phyloP scores from a whole-genome alignment of 2,113 vertebrate genomes.

The Martes martes region DNA sequence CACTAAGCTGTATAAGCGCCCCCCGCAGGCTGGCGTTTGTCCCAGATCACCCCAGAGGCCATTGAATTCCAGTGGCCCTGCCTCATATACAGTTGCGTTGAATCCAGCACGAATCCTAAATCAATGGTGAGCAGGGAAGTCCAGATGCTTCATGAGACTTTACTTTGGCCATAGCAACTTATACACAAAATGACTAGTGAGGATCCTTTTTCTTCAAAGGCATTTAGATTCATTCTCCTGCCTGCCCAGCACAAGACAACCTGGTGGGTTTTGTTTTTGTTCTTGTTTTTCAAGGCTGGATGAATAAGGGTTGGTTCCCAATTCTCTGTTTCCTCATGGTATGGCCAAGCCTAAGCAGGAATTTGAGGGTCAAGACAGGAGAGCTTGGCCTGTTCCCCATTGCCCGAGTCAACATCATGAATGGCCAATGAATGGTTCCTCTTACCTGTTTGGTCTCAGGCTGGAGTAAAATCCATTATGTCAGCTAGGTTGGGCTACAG shows the following conservation, averaged over 20 bases:
- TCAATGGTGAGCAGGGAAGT: not conserved
- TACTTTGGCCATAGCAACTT: not conserved
- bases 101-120: not conserved
- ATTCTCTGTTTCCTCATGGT: not conserved
- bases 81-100: not conserved
- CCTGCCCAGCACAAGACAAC: not conserved
- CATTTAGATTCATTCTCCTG: not conserved
- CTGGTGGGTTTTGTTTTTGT: too few relatives aligned
- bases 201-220: not conserved
- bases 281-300: not conserved
- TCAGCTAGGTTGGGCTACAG: not conserved
- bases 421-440: not conserved
- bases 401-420: not conserved
- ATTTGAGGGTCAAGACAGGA: not conserved
- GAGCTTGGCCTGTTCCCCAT: not conserved
- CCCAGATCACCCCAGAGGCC: not conserved
- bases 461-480: not conserved
- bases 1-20: not conserved
- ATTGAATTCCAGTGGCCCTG: not conserved
- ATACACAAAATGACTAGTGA: not conserved
- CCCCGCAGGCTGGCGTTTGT: not conserved
- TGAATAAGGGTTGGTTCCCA: not conserved
- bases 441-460: not conserved
- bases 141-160: not conserved
- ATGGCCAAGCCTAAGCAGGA: not conserved